Conservation (phyloP, 2,888 invertebrate species). For the Sepiola atlantica region DNA sequence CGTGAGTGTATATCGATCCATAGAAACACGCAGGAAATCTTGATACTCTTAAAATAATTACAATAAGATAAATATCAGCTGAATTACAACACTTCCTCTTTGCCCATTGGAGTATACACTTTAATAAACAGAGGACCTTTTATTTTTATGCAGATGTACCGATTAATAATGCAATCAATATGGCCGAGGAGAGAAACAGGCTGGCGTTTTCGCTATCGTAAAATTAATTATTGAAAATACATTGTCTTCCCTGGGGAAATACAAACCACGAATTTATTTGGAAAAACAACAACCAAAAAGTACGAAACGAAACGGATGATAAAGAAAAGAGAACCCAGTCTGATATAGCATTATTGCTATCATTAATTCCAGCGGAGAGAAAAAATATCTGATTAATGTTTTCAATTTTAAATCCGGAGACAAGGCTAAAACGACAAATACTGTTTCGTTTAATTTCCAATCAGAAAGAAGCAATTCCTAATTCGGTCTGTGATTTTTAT, state of each 20-base stretch:
- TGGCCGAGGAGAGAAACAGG: no score
- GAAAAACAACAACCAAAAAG: background rate
- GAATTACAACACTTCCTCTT: no score
- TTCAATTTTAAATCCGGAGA: background rate
- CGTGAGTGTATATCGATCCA: no score
- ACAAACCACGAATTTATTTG: background rate
- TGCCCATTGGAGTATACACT: no score
- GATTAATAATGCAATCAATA: no score
- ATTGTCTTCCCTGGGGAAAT: background rate
- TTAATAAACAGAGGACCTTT: no score
- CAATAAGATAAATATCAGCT: no score
- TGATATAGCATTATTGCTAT: background rate
- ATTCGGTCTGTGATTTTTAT: background rate
- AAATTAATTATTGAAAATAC: background rate
- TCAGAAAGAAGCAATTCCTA: background rate
- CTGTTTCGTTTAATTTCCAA: background rate
- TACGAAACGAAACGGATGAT: no score
- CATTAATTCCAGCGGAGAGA: background rate
- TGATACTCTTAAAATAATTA: no score
- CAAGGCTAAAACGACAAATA: background rate
- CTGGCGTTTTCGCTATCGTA: background rate
- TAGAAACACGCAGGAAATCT: no score
- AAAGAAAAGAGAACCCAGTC: background rate
- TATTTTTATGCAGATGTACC: no score
- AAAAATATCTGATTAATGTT: background rate